Evolutionary conservation across 2,113 vertebrate genomes (phyloP).

Genomic region (Sapajus apella): DNA sequence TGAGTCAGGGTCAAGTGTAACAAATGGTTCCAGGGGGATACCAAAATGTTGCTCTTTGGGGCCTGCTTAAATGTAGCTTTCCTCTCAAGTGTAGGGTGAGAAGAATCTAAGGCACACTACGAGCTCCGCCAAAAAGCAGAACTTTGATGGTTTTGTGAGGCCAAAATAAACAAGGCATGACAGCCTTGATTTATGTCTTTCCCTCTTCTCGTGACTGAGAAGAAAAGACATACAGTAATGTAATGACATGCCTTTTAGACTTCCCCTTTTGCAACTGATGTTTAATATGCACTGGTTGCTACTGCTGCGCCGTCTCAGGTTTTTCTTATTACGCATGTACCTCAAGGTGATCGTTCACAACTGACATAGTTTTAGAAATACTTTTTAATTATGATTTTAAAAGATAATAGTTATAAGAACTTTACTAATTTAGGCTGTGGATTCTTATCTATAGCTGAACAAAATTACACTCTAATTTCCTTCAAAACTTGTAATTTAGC

Average conservation of each 20-base stretch:
- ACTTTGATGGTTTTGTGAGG: neutral
- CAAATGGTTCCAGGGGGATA: neutral
- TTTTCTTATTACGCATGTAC: neutral
- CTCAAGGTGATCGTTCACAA: constrained; percentile 27
- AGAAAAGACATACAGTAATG: neutral
- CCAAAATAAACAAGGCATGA: neutral
- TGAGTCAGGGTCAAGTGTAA: neutral
- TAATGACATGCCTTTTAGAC: neutral
- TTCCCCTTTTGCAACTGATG: neutral
- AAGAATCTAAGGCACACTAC: neutral
- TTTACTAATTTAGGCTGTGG: constrained; percentile 53
- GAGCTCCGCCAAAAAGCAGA: neutral
- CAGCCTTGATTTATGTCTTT: neutral
- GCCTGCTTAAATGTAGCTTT: neutral
- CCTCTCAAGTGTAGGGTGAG: neutral
- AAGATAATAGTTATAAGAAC: constrained; percentile 35
- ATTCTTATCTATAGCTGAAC: constrained; percentile 47
- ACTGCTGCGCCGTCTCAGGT: neutral
- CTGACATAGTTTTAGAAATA: constrained; percentile 25
- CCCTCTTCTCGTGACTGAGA: neutral
- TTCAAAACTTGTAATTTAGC: constrained; percentile 57
- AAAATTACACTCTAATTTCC: constrained; percentile 65
- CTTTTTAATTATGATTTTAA: constrained; percentile 57
- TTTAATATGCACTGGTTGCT: neutral
- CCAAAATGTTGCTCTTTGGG: neutral